Evolutionary conservation across 2,888 invertebrate species (phyloP).

Genomic region (Ectemnius cavifrons): DNA sequence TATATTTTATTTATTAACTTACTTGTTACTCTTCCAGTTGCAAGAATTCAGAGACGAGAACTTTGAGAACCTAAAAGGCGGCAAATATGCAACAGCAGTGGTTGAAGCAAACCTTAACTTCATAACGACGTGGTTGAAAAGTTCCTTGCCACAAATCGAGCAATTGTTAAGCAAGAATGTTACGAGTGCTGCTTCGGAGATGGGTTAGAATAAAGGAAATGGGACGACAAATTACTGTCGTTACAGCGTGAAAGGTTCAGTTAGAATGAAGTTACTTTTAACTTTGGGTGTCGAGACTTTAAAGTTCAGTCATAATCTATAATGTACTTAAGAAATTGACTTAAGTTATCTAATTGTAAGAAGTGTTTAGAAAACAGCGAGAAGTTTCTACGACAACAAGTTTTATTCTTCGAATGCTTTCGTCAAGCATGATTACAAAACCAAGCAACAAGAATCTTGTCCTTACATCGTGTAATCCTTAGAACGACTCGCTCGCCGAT

Average conservation of each 20-base stretch:
- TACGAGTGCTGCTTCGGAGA: too few relatives aligned
- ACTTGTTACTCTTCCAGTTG: constrained; percentile 53
- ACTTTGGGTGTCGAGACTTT: neutral
- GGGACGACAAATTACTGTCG: too few relatives aligned
- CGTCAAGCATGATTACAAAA: constrained; percentile 79
- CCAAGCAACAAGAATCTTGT: constrained; percentile 78
- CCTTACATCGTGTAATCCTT: constrained; percentile 70
- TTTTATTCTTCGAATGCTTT: constrained; percentile 75
- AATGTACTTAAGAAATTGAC: neutral
- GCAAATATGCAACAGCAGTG: constrained; percentile 64
- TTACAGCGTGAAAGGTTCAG: too few relatives aligned
- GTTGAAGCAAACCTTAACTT: constrained; percentile 69
- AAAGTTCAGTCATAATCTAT: neutral
- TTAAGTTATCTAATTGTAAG: neutral
- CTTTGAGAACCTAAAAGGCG: constrained; percentile 65
- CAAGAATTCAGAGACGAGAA: constrained; percentile 65
- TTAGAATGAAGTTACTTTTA: neutral
- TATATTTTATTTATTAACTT: neutral
- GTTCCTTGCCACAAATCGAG: constrained; percentile 61
- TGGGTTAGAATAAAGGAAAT: neutral
- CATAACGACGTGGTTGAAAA: constrained; percentile 64
- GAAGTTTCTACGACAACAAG: constrained; percentile 73
- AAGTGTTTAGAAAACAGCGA: constrained; percentile 10
- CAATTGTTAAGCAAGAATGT: constrained; percentile 49
- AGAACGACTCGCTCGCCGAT: constrained; percentile 65